Conservation (phyloP, 1,140 invertebrate genomes). For the Nasonia giraulti region DNA sequence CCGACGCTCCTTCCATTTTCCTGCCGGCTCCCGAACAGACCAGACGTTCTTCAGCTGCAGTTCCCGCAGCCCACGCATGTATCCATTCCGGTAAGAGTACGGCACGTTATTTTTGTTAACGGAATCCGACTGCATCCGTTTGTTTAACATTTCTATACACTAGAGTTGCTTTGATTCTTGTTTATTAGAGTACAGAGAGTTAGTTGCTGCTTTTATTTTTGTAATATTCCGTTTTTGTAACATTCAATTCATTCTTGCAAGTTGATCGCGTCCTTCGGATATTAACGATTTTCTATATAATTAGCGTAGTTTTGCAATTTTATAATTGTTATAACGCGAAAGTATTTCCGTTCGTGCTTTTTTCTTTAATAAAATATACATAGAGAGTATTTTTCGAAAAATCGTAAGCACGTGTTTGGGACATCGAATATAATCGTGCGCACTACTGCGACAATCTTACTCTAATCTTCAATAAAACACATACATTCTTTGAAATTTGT, state of each 20-base stretch:
- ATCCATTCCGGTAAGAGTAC: conserved; percentile 8
- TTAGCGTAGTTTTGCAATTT: not conserved
- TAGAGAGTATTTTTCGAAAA: no score
- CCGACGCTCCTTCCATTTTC: conserved; percentile 17
- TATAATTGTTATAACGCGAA: not conserved
- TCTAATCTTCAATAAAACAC: not conserved
- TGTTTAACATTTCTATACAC: not conserved
- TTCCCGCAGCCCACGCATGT: not conserved
- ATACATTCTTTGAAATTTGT: not conserved
- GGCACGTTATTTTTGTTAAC: conserved; percentile 5
- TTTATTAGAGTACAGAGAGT: not conserved
- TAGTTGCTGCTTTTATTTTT: not conserved
- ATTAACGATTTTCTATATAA: not conserved
- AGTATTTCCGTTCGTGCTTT: not conserved
- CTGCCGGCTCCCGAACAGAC: not conserved
- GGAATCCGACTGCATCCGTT: conserved; percentile 19
- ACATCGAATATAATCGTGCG: no score
- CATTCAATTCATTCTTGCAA: not conserved
- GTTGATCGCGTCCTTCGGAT: not conserved
- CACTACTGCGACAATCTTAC: no score
- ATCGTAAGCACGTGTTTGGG: no score
- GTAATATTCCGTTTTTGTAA: not conserved
- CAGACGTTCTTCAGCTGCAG: not conserved
- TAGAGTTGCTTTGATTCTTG: not conserved
- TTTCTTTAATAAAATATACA: no score